Conservation (phyloP, 2,888 invertebrate genomes). For the Drosophila rubida region DNA sequence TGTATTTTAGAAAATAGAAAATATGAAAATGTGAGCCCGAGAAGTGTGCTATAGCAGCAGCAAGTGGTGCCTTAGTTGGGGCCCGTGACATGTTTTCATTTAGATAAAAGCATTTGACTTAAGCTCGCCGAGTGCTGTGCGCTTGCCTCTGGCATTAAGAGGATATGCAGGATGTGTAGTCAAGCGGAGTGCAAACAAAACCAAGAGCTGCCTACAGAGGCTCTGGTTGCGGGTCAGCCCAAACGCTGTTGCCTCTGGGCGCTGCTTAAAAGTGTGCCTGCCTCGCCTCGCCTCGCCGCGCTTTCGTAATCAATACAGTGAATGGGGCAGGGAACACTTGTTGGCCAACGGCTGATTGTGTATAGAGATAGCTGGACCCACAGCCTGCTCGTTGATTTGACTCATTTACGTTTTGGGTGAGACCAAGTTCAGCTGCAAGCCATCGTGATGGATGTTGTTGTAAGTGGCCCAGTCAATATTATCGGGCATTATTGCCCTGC, state of each 20-base stretch:
- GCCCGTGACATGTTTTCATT: slow-evolving; percentile 7
- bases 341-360: slow-evolving; percentile 16
- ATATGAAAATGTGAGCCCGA: neutral
- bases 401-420: slow-evolving; percentile 15
- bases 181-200: slow-evolving; percentile 36
- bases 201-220: neutral
- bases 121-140: slow-evolving; percentile 3
- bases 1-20: neutral
- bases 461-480: slow-evolving; percentile 14
- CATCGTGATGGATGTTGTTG: slow-evolving; percentile 7
- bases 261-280: slow-evolving; percentile 17
- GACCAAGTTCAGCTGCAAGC: slow-evolving; percentile 8
- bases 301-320: slow-evolving; percentile 15
- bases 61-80: neutral
- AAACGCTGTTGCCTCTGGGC: slow-evolving; percentile 52
- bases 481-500: slow-evolving; percentile 3
- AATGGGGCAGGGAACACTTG: slow-evolving; percentile 13
- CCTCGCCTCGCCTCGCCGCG: neutral
- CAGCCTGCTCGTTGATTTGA: neutral
- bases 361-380: slow-evolving; percentile 13
- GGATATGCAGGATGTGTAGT: slow-evolving; percentile 12
- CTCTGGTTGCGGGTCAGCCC: slow-evolving; percentile 56
- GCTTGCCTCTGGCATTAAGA: slow-evolving; percentile 28
- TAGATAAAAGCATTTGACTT: slow-evolving; percentile 22
- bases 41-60: neutral